Percentiles rank a stretch among this genome's conserved stretches.
Evolutionary conservation across 2,888 invertebrate genomes (phyloP).

Genomic region (Conus canariensis): DNA sequence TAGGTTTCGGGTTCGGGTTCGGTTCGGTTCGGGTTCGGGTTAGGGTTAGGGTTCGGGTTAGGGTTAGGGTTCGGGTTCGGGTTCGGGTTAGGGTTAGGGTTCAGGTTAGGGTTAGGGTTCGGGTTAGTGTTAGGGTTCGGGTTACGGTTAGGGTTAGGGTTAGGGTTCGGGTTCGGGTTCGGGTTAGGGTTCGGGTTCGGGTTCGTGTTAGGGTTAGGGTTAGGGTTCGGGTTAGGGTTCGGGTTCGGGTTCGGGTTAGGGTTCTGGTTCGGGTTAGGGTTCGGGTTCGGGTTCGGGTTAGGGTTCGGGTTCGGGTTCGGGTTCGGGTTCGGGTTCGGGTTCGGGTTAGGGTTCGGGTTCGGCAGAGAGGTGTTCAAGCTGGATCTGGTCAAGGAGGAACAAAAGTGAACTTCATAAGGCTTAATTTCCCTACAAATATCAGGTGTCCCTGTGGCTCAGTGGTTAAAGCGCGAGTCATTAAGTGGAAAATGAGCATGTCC

Average conservation of each 20-base stretch:
- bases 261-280: background rate
- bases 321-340: background rate
- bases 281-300: slow-evolving; percentile 37
- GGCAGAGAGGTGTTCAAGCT: background rate
- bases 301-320: slow-evolving; percentile 2
- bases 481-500: no score
- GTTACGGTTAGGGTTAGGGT: slow-evolving; percentile 41
- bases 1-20: slow-evolving; percentile 43
- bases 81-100: slow-evolving; percentile 44
- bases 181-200: slow-evolving; percentile 36
- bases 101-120: slow-evolving; percentile 38
- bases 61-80: slow-evolving; percentile 43
- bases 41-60: slow-evolving; percentile 42
- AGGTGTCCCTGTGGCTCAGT: no score
- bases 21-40: slow-evolving; percentile 40
- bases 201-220: no score
- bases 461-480: no score
- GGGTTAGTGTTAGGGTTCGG: no score
- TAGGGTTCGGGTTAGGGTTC: slow-evolving; percentile 39
- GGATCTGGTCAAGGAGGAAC: no score
- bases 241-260: slow-evolving; percentile 33
- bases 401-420: no score
- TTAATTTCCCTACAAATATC: no score
- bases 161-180: slow-evolving; percentile 30
- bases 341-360: background rate